phyloP scores from a whole-genome alignment of 2,888 invertebrate species.

The Caenorhabditis plicata region DNA sequence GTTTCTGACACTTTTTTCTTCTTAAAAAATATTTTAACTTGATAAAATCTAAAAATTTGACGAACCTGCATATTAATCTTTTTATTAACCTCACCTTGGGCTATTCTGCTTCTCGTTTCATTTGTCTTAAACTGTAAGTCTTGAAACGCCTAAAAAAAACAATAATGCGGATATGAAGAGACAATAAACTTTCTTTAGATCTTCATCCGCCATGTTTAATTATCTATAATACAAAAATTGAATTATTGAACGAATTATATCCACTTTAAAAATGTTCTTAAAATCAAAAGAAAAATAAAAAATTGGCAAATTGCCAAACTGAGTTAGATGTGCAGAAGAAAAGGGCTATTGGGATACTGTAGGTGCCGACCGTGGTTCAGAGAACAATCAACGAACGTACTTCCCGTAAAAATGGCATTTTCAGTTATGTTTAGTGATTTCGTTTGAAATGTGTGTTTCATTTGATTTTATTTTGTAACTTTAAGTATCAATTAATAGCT shows the following conservation, averaged over 20 bases:
- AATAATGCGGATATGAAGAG: no score
- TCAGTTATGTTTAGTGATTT: no score
- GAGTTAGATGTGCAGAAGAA: conserved; percentile 33
- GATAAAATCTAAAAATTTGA: background rate
- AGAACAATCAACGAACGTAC: conserved; percentile 26
- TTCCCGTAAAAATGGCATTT: no score
- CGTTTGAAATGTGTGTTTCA: background rate
- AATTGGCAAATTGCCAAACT: conserved; percentile 23
- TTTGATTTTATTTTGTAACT: background rate
- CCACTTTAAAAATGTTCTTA: background rate
- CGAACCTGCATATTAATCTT: conserved; percentile 28
- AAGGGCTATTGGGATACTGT: conserved; percentile 7
- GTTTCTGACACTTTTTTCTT: conserved; percentile 31
- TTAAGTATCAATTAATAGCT: background rate
- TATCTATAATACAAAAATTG: background rate
- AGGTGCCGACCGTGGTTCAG: conserved; percentile 30
- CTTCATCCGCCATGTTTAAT: conserved; percentile 49
- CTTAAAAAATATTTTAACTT: conserved; percentile 9
- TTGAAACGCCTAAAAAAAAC: conserved; percentile 50
- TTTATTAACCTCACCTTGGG: conserved; percentile 39
- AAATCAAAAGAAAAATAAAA: background rate
- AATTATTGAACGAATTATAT: background rate
- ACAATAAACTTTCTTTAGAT: conserved; percentile 45
- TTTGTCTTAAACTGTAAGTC: conserved; percentile 47
- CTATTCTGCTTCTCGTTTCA: conserved; percentile 38